Evolutionary conservation across 1,140 invertebrate genomes (phyloP), one percentile per base, ranked within the genome.

Genomic region (Trichonephila clavata): DNA sequence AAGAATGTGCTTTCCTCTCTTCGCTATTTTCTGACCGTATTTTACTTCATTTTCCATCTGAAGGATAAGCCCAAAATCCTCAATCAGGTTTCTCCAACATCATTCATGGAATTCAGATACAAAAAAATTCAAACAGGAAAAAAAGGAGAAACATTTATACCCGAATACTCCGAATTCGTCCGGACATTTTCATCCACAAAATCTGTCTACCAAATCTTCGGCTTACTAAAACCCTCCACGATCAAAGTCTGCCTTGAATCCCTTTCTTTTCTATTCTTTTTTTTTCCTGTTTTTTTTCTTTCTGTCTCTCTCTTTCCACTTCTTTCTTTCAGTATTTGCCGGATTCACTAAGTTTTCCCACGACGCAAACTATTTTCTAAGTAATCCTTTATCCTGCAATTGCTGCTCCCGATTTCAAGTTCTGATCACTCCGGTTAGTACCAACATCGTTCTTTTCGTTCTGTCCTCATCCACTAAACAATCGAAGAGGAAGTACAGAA

Each of bases 341-440:
- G 24, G 57, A 59, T 50, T 50, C 50, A 50, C 50, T 50, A 84
- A 84, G 50, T 84, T 84, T n/a, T 71, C 43, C 43, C 68, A 50
- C n/a, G 68, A 89, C 87, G 68, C 32, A 71, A 39, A 77, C 87
- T 27, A 50, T 77, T 68, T 59, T 50, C 61, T 57, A 50, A 24
- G 87, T 89, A 89, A 77, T 89, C 87, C 68, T 89, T 89, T 89
- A 89, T 89, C 65, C 87, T 10, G 63, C 65, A 77, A 89, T 89
- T 89, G 87, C 87, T 77, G 21, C 57, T 89, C 27, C 68, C 65
- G 87, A 89, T 89, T 89, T 89, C 63, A 21, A 50, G 63, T 77
- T 39, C 57, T 59, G 65, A 89, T 89, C 87, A 27, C 43, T 71
- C 57, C 87, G 87, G 57, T 89, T 68, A 89, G 87, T 50, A 27